Conservation (phyloP, 2,888 invertebrate species). For the Phortica magna region DNA sequence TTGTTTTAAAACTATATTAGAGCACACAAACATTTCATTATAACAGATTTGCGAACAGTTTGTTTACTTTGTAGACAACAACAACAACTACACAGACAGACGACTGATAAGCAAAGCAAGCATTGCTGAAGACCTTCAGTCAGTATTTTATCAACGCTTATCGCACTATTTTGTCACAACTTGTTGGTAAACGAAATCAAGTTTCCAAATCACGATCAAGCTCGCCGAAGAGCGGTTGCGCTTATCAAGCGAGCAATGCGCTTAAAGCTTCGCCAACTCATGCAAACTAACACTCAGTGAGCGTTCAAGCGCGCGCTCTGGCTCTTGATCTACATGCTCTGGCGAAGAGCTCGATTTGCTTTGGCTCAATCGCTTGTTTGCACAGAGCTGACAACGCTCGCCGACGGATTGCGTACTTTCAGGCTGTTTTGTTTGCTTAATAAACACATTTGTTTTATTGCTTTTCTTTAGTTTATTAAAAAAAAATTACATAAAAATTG, state of each 20-base stretch:
- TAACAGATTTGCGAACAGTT: too few relatives aligned
- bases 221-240: neutral
- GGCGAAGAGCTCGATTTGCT: neutral
- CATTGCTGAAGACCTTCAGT: too few relatives aligned
- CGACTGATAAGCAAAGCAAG: too few relatives aligned
- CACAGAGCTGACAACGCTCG: conserved; percentile 34
- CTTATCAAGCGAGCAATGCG: neutral
- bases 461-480: neutral
- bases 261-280: neutral
- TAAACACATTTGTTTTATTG: neutral
- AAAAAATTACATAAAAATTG: neutral
- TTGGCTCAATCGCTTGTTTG: conserved; percentile 26
- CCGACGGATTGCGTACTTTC: conserved; percentile 8
- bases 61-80: too few relatives aligned
- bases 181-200: neutral
- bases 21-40: too few relatives aligned
- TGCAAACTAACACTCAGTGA: neutral
- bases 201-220: neutral
- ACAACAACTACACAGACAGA: too few relatives aligned
- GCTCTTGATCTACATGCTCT: neutral
- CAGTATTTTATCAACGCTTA: neutral
- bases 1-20: too few relatives aligned
- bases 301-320: neutral
- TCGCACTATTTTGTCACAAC: neutral
- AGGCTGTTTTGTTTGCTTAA: neutral